Evolutionary conservation across 2,888 invertebrate genomes (phyloP).

Genomic region (Hydroisotoma schaefferi): DNA sequence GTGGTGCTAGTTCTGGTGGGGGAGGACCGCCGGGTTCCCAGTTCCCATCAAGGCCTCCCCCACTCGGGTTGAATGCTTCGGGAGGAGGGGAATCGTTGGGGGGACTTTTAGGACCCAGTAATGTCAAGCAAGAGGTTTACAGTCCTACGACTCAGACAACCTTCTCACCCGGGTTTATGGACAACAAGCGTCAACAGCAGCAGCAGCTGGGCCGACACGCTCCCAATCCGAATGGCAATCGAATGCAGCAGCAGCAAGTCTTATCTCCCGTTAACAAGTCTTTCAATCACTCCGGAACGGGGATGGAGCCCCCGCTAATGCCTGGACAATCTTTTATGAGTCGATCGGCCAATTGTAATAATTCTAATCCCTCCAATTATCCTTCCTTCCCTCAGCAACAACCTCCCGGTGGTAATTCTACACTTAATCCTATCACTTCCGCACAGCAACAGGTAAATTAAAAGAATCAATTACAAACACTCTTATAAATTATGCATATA

Average conservation of each 20-base stretch:
- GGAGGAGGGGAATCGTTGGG: background rate
- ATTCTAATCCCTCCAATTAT: slow-evolving; percentile 8
- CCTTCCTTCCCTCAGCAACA: background rate
- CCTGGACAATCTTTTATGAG: slow-evolving; percentile 13
- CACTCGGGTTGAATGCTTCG: background rate
- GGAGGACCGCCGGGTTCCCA: background rate
- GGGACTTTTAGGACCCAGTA: background rate
- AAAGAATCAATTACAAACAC: background rate
- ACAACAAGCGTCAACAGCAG: slow-evolving; percentile 13
- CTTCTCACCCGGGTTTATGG: slow-evolving; percentile 31
- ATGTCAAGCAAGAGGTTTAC: slow-evolving; percentile 14
- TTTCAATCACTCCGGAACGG: slow-evolving; percentile 41
- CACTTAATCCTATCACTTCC: slow-evolving; percentile 18
- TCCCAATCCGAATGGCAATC: background rate
- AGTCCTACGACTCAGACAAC: slow-evolving; percentile 12
- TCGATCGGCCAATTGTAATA: slow-evolving; percentile 1
- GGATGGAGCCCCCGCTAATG: slow-evolving; percentile 3
- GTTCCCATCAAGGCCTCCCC: slow-evolving; percentile 1
- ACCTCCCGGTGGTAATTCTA: background rate
- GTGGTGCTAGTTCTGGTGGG: slow-evolving; percentile 3
- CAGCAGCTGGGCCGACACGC: background rate
- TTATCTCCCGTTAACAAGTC: slow-evolving; percentile 44
- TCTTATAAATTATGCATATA: background rate
- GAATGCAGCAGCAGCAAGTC: slow-evolving; percentile 8
- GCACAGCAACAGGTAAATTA: slow-evolving; percentile 17